Conservation (phyloP, 2,113 vertebrate genomes). For the Felis chaus region DNA sequence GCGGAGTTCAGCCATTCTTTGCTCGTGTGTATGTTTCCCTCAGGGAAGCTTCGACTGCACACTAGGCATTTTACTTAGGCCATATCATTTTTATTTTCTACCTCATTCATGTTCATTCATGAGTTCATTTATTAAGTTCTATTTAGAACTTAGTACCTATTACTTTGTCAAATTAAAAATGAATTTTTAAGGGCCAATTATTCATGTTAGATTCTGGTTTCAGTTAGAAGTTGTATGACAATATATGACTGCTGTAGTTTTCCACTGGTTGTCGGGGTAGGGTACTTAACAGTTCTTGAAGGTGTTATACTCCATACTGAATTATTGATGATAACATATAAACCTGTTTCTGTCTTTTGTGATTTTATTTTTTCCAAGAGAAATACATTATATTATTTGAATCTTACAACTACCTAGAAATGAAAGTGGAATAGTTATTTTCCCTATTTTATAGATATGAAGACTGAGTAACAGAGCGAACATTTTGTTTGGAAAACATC, state of each 20-base stretch:
- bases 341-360: background rate
- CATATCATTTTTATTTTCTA: background rate
- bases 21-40: background rate
- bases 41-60: background rate
- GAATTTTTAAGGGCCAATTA: background rate
- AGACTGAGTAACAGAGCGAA: background rate
- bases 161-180: background rate
- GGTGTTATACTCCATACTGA: background rate
- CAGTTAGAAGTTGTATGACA: background rate
- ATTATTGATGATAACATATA: background rate
- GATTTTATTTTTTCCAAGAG: background rate
- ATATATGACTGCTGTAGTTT: background rate
- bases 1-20: background rate
- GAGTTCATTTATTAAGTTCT: background rate
- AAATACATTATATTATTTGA: background rate
- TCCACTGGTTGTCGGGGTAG: background rate
- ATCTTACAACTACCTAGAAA: background rate
- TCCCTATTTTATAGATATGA: background rate
- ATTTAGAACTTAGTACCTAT: background rate
- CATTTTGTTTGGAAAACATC: background rate
- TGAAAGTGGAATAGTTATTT: background rate
- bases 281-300: background rate
- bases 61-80: background rate
- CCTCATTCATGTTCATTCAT: background rate
- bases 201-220: background rate